Evolutionary conservation across 2,797 vertebrate genomes (phyloP).

Genomic region (Mycteria americana): DNA sequence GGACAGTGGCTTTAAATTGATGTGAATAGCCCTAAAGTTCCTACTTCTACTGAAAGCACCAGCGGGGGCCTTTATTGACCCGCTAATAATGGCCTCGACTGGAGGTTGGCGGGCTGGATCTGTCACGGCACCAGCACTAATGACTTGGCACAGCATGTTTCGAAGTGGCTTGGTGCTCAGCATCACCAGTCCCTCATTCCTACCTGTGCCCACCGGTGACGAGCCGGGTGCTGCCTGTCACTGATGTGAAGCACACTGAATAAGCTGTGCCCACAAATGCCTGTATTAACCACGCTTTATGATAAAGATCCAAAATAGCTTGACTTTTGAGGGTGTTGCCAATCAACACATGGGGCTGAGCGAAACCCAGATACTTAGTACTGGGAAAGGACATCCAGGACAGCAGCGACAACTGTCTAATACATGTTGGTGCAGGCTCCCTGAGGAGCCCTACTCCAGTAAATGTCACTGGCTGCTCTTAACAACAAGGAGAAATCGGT

Average conservation of each 20-base stretch:
- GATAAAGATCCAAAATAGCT: neutral
- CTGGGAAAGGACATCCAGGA: neutral
- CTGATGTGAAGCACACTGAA: neutral
- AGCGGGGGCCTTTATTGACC: rapidly evolving
- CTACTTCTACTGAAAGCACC: neutral
- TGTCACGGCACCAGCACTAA: neutral
- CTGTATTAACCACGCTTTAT: neutral
- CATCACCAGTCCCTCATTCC: neutral
- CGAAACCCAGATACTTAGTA: neutral
- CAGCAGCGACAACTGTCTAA: neutral
- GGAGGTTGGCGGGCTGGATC: neutral
- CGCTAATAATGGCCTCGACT: rapidly evolving
- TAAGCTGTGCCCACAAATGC: neutral
- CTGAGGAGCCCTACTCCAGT: neutral
- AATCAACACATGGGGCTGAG: neutral
- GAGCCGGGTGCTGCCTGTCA: neutral
- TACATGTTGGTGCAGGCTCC: neutral
- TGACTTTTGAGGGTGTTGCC: neutral
- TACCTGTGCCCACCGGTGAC: neutral
- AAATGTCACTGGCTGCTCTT: neutral
- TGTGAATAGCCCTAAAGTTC: neutral
- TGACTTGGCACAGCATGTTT: neutral
- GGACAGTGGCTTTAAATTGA: neutral
- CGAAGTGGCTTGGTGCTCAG: neutral
- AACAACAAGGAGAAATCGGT: neutral